Conservation (phyloP, 2,888 invertebrate genomes). For the Habroteleia sp. region DNA sequence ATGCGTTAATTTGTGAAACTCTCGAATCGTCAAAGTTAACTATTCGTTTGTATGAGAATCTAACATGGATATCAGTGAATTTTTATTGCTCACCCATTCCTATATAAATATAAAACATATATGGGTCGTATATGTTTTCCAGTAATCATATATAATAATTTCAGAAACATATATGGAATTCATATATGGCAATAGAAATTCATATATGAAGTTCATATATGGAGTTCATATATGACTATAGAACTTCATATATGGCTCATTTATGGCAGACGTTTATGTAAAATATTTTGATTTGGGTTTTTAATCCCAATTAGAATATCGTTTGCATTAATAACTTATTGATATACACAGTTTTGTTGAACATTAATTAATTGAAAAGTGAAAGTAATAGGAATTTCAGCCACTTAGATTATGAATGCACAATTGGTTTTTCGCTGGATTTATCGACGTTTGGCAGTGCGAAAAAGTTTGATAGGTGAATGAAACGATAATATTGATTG, state of each 20-base stretch:
- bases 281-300: too few species aligned
- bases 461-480: constrained; percentile 15
- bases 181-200: too few species aligned
- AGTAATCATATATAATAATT: too few species aligned
- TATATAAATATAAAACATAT: too few species aligned
- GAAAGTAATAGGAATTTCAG: constrained; percentile 40
- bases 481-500: constrained; percentile 27
- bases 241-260: too few species aligned
- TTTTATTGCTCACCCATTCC: too few species aligned
- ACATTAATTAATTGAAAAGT: constrained; percentile 54
- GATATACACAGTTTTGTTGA: constrained; percentile 11
- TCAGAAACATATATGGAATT: too few species aligned
- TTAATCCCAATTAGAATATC: too few species aligned
- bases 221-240: too few species aligned
- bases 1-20: constrained; percentile 63
- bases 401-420: constrained; percentile 21
- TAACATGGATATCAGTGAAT: constrained; percentile 7
- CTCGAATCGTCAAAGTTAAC: constrained; percentile 35
- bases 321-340: constrained; percentile 17
- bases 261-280: too few species aligned
- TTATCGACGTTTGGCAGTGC: constrained; percentile 29
- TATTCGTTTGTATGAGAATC: constrained; percentile 53
- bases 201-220: too few species aligned
- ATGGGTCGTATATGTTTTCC: too few species aligned
- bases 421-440: constrained; percentile 45